Evolutionary conservation across 2,888 invertebrate species (phyloP).

Genomic region (Nowickia ferox): DNA sequence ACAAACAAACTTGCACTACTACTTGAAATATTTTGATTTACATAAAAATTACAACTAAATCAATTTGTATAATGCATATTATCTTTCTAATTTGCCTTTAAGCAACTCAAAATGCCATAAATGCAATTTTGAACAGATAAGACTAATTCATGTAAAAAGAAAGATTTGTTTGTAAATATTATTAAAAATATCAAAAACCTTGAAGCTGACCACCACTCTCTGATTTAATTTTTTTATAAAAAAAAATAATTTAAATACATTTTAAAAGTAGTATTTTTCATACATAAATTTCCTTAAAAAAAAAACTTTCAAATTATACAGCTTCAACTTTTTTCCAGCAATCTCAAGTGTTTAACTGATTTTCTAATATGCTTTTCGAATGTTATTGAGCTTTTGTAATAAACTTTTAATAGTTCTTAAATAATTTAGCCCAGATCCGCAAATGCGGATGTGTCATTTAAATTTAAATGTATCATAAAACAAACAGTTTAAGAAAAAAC

Average conservation of each 20-base stretch:
- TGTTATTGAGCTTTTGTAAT: conserved; percentile 15
- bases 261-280: background rate
- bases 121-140: background rate
- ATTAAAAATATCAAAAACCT: conserved; percentile 1
- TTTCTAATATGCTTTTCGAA: background rate
- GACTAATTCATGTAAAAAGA: conserved; percentile 31
- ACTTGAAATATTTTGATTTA: conserved; percentile 2
- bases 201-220: background rate
- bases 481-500: conserved; percentile 18
- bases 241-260: background rate
- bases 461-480: conserved; percentile 56
- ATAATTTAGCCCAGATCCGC: conserved; percentile 42
- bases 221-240: conserved; percentile 1
- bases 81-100: conserved; percentile 27
- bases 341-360: conserved; percentile 3
- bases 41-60: background rate
- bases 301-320: conserved; percentile 2
- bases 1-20: background rate
- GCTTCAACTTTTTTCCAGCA: background rate
- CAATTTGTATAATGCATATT: background rate
- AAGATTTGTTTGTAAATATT: conserved; percentile 4
- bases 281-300: background rate
- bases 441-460: conserved; percentile 69
- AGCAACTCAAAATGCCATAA: background rate
- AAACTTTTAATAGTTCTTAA: conserved; percentile 48